Percentiles rank a stretch among this genome's conserved stretches.
These are phyloP conservation scores for Thomomys bottae DNA, from an alignment of 2,113 vertebrate genomes.

Conservation along the genomic window DNA sequence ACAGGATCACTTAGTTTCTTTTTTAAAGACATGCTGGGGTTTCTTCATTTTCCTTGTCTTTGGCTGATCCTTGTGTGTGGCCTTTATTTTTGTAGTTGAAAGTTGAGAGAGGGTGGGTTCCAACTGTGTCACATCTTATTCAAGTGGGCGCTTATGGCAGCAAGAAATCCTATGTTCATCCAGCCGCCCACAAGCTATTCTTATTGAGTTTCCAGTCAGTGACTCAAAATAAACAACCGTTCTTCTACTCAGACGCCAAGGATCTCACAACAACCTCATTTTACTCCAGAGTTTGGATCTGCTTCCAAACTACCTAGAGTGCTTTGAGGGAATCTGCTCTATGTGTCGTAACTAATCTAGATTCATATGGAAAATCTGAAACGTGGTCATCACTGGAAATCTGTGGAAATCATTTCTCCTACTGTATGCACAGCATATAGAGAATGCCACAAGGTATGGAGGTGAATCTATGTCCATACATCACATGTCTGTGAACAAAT, in stretches of 20 bases:
- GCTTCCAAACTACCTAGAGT: not conserved
- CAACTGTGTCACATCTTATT: slow-evolving; percentile 10
- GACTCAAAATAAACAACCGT: not conserved
- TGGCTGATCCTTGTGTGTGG: not conserved
- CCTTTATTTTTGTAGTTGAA: not conserved
- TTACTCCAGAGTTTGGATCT: not conserved
- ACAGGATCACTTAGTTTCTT: not conserved
- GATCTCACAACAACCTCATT: not conserved
- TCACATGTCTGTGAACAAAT: not conserved
- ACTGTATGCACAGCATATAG: fast-evolving
- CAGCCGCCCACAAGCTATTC: not conserved
- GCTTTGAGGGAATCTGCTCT: not conserved
- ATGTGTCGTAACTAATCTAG: not conserved
- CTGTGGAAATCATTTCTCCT: not conserved
- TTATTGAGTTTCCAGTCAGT: not conserved
- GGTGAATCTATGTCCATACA: no score
- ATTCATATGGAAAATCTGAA: not conserved
- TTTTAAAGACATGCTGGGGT: not conserved
- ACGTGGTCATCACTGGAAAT: not conserved
- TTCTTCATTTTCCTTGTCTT: not conserved
- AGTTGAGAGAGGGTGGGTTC: not conserved
- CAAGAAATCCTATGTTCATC: not conserved
- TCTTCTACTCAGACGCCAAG: not conserved
- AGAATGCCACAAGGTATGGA: not conserved
- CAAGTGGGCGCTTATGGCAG: not conserved